These are phyloP conservation scores for Xylocampa areola DNA, from an alignment of 2,888 invertebrate genomes.

Conservation along the genomic window DNA sequence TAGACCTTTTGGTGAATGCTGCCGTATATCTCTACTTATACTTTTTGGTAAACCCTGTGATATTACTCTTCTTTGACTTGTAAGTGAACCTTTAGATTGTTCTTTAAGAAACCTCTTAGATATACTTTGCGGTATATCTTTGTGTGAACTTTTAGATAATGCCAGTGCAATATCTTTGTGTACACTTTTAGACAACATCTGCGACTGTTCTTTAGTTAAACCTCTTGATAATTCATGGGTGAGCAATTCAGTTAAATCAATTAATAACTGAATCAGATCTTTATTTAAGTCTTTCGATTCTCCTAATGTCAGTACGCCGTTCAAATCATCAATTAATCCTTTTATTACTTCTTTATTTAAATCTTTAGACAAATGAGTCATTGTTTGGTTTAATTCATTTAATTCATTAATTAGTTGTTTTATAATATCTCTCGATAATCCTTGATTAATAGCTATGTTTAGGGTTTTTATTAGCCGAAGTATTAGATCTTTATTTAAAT, in stretches of 20 bases:
- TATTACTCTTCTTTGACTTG: background rate
- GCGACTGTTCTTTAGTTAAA: slow-evolving; percentile 1
- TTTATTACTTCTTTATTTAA: slow-evolving; percentile 1
- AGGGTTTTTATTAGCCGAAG: slow-evolving; percentile 1
- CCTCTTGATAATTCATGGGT: slow-evolving; percentile 4
- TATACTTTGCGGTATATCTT: background rate
- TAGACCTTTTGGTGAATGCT: background rate
- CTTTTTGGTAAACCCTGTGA: background rate
- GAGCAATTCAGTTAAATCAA: slow-evolving; percentile 6
- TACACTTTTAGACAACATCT: slow-evolving; percentile 1
- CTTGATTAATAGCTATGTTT: slow-evolving; percentile 1
- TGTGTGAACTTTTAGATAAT: background rate
- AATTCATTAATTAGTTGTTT: slow-evolving; percentile 12
- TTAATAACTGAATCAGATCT: slow-evolving; percentile 6
- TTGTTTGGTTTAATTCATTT: background rate
- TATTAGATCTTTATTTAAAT: slow-evolving; percentile 1
- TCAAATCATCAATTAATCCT: slow-evolving; percentile 11
- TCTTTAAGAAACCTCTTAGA: background rate
- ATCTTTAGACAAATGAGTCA: slow-evolving; percentile 1
- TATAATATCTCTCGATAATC: slow-evolving; percentile 4
- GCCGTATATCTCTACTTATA: background rate
- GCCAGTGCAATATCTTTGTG: background rate
- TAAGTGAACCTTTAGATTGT: background rate
- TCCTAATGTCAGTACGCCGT: background rate
- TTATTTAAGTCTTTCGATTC: slow-evolving; percentile 2